Percentiles rank a stretch among this genome's conserved stretches.
Conservation (phyloP, 2,113 vertebrate genomes). For the Mus musculus region GRCm39 chr12:92008001-92008500, state of each 20-base stretch:
- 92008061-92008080: background rate
- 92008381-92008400: constrained; percentile 14
- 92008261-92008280: background rate
- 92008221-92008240: background rate
- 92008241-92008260: background rate
- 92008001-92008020: background rate
- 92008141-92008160: background rate
- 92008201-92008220: background rate
- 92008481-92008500: constrained; percentile 17
- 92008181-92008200: background rate
- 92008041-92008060: background rate
- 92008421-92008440: constrained; percentile 49
- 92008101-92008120: background rate
- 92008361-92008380: constrained; percentile 3
- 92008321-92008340: constrained; percentile 24
- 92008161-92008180: background rate
- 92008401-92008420: background rate
- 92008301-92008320: constrained; percentile 34
- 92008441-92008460: constrained; percentile 66
- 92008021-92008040: background rate
- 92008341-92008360: constrained; percentile 35
- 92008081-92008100: background rate
- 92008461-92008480: constrained; percentile 10
- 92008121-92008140: background rate
- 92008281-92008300: background rate